A percentile compares a stretch with the other conserved stretches of the same genome.
phyloP scores from a whole-genome alignment of 2,113 vertebrate species.

The Quiscalus mexicanus region DNA sequence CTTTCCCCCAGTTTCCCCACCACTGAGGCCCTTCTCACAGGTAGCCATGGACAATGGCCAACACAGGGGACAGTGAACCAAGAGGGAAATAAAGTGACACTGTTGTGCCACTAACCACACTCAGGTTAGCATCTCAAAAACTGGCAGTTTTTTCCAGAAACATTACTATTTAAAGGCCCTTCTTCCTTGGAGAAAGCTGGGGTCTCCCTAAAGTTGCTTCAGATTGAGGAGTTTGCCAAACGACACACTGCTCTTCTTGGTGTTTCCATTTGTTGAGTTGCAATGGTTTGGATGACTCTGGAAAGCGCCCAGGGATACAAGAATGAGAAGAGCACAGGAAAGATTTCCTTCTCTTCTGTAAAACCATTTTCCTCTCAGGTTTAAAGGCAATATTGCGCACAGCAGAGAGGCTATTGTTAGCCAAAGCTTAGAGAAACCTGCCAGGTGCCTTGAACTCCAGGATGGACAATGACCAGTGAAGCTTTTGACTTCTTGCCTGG shows the following conservation, averaged over 20 bases:
- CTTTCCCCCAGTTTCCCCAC: not conserved
- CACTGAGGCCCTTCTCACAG: not conserved
- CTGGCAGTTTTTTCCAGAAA: not conserved
- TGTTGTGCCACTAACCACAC: not conserved
- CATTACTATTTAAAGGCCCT: not conserved
- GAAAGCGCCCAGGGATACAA: not conserved
- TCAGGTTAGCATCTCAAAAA: not conserved
- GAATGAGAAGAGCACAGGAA: not conserved
- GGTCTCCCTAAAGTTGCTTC: not conserved
- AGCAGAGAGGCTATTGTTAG: not conserved
- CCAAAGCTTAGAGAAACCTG: not conserved
- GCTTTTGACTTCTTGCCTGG: not conserved
- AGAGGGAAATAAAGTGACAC: not conserved
- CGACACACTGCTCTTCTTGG: not conserved
- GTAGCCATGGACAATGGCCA: not conserved
- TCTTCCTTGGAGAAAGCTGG: not conserved
- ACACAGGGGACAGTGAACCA: accelerated
- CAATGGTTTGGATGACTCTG: not conserved
- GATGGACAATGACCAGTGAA: not conserved
- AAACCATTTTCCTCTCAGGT: not conserved
- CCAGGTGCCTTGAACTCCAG: not conserved
- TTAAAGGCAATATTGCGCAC: not conserved
- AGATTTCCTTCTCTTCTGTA: not conserved
- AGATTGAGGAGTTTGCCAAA: not conserved
- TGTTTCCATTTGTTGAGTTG: not conserved